A percentile compares a stretch with the other conserved stretches of the same genome.
These are phyloP conservation scores for Periphyllus acericola DNA, from an alignment of 2,888 invertebrate species.

Conservation along the genomic window DNA sequence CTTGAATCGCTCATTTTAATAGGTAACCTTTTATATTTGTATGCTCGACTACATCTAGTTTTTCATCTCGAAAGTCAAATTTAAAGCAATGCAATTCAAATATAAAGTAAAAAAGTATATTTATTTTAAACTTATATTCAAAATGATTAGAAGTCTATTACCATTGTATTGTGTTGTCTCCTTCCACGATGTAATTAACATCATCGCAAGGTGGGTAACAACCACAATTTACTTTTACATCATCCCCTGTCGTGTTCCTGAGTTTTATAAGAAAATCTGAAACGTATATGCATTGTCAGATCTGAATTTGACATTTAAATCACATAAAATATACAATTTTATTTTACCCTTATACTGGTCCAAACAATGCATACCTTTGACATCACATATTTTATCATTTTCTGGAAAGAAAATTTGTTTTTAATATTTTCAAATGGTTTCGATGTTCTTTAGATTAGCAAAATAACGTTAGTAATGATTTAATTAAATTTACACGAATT, in stretches of 20 bases:
- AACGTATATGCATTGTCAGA: slow-evolving; percentile 66
- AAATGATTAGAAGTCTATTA: slow-evolving; percentile 65
- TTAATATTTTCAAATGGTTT: no score
- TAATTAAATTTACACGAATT: background rate
- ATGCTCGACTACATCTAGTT: no score
- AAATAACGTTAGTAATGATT: background rate
- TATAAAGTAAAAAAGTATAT: no score
- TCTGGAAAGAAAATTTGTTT: slow-evolving; percentile 55
- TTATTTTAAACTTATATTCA: no score
- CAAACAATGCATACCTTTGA: slow-evolving; percentile 74
- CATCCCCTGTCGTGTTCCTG: slow-evolving; percentile 68
- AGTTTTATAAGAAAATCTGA: slow-evolving; percentile 72
- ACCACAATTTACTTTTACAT: slow-evolving; percentile 72
- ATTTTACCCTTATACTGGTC: slow-evolving; percentile 71
- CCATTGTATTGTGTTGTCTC: slow-evolving; percentile 69
- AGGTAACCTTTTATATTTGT: no score
- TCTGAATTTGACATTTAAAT: background rate
- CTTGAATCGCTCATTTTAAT: no score
- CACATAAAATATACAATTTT: background rate
- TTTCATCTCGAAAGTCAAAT: no score
- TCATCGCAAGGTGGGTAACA: slow-evolving; percentile 78
- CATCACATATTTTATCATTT: slow-evolving; percentile 71
- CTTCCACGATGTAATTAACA: slow-evolving; percentile 75
- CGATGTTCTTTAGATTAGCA: background rate
- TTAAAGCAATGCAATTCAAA: no score